Conservation (phyloP, 2,113 vertebrate genomes). For the Bufo gargarizans region DNA sequence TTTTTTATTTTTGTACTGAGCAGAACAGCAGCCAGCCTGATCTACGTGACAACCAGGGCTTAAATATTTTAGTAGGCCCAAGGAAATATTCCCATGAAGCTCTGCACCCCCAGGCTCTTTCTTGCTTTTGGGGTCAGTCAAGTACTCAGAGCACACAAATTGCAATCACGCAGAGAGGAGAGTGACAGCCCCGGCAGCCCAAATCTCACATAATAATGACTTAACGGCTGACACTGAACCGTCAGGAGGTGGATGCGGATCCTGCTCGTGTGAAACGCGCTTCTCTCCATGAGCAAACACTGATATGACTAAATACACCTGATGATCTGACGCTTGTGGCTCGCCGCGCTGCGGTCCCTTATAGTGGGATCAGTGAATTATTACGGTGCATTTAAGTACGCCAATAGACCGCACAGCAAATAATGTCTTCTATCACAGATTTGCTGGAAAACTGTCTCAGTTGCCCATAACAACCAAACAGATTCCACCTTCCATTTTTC, state of each 20-base stretch:
- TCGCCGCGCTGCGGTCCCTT: no score
- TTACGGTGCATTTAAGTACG: no score
- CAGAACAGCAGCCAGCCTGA: neutral
- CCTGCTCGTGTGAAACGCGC: neutral
- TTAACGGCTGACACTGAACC: neutral
- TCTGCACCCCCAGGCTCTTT: conserved; percentile 25
- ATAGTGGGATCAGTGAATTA: no score
- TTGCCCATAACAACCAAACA: no score
- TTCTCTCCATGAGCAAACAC: neutral
- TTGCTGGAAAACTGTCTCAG: no score
- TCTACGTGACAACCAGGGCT: conserved; percentile 30
- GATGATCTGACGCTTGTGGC: neutral
- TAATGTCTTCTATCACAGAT: no score
- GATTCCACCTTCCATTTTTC: no score
- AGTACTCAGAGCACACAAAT: conserved; percentile 9
- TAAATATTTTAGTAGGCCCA: conserved; percentile 45
- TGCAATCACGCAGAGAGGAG: conserved; percentile 20
- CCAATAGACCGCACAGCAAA: no score
- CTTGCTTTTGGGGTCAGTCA: conserved; percentile 8
- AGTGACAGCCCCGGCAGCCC: conserved; percentile 13
- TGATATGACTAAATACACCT: neutral
- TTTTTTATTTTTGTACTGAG: neutral
- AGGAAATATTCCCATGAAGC: conserved; percentile 23
- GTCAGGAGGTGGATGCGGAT: neutral
- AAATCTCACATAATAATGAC: neutral